Conservation (phyloP, 2,888 invertebrate species). For the Laothoe populi region DNA sequence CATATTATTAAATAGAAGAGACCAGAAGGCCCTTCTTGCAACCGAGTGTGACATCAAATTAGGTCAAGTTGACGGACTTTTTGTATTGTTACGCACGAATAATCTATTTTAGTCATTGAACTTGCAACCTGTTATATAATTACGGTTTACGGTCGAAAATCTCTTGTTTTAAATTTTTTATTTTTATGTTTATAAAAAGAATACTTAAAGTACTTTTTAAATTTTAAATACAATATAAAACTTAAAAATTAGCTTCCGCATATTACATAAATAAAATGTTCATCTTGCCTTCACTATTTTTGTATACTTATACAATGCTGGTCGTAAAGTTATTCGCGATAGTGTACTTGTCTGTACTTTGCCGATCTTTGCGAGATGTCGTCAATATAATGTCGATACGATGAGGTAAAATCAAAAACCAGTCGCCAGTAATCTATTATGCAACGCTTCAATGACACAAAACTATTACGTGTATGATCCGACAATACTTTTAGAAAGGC, state of each 20-base stretch:
- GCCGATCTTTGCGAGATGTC: constrained; percentile 9
- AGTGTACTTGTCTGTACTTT: constrained; percentile 1
- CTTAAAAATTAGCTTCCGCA: not conserved
- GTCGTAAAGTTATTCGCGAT: not conserved
- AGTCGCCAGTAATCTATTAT: constrained; percentile 40
- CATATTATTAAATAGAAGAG: constrained; percentile 33
- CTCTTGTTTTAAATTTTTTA: constrained; percentile 33
- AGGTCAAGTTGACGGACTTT: constrained; percentile 79
- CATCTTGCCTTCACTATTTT: not conserved
- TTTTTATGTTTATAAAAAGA: constrained; percentile 30
- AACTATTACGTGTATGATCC: constrained; percentile 33
- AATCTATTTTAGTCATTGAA: constrained; percentile 72
- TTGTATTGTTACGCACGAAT: constrained; percentile 68
- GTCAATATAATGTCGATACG: constrained; percentile 19
- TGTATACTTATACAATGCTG: not conserved
- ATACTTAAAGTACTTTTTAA: no score
- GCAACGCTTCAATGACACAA: constrained; percentile 36
- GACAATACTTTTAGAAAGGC: constrained; percentile 22
- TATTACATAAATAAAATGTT: not conserved
- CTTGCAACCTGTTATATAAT: constrained; percentile 63
- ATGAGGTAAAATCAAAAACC: constrained; percentile 26
- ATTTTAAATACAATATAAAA: no score
- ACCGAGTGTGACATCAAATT: constrained; percentile 66
- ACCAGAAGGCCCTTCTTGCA: constrained; percentile 57
- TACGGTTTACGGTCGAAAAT: constrained; percentile 42